Evolutionary conservation across 2,888 invertebrate species (phyloP).

Genomic region (Ormyrus labotus): DNA sequence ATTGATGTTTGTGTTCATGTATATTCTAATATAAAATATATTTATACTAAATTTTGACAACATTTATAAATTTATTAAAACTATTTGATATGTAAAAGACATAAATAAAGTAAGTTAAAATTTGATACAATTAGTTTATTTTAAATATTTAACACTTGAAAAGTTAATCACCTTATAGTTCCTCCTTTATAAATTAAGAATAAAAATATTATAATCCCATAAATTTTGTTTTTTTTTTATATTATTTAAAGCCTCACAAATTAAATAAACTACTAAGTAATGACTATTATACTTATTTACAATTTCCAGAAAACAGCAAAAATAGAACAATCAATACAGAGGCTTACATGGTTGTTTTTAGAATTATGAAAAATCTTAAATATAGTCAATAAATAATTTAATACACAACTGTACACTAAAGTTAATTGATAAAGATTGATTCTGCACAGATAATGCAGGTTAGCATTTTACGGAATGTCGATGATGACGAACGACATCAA

Average conservation of each 20-base stretch:
- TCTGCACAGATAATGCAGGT: constrained; percentile 28
- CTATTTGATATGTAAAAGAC: constrained; percentile 9
- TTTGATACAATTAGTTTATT: constrained; percentile 43
- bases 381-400: constrained; percentile 39
- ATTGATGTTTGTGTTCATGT: too few relatives aligned
- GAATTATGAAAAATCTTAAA: constrained; percentile 20
- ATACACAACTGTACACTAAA: constrained; percentile 44
- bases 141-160: constrained; percentile 42
- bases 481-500: constrained; percentile 33
- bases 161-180: constrained; percentile 32
- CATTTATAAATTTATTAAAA: constrained; percentile 16
- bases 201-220: constrained; percentile 20
- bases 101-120: constrained; percentile 40
- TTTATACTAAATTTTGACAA: neutral
- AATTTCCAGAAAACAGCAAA: neutral
- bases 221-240: constrained; percentile 7
- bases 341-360: neutral
- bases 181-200: constrained; percentile 7
- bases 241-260: constrained; percentile 13
- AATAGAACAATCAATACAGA: neutral
- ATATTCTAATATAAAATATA: neutral
- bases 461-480: constrained; percentile 40
- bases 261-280: neutral
- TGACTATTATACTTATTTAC: constrained; percentile 31
- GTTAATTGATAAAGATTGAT: constrained; percentile 30